phyloP scores from a whole-genome alignment of 2,888 invertebrate species.

The Hyposoter dolosus region DNA sequence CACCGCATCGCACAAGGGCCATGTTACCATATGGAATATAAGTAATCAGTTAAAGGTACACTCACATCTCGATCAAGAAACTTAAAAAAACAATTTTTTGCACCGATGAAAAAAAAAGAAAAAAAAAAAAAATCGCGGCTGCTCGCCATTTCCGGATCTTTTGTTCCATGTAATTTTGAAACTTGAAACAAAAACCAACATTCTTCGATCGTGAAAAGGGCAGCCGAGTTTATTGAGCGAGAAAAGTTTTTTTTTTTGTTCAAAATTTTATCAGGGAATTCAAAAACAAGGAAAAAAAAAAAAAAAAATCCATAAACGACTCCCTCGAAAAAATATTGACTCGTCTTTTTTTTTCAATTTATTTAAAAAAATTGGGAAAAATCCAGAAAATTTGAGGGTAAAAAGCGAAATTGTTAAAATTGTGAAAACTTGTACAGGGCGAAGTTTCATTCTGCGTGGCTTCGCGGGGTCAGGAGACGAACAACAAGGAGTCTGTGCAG shows the following conservation, averaged over 20 bases:
- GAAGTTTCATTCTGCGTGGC: constrained; percentile 85
- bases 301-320: too few relatives aligned
- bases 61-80: neutral
- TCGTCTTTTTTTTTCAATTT: neutral
- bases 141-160: too few relatives aligned
- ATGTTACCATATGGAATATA: constrained; percentile 93
- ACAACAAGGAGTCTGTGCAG: constrained; percentile 81
- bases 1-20: constrained; percentile 85
- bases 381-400: constrained; percentile 1
- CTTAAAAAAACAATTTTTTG: neutral
- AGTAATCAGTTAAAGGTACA: constrained; percentile 89
- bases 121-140: neutral
- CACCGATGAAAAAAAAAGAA: neutral
- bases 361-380: neutral
- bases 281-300: too few relatives aligned
- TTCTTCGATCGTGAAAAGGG: too few relatives aligned
- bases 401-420: constrained; percentile 1
- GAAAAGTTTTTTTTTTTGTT: too few relatives aligned
- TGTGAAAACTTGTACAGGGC: constrained; percentile 80
- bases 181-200: too few relatives aligned
- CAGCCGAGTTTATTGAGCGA: too few relatives aligned
- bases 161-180: too few relatives aligned
- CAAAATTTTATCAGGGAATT: too few relatives aligned
- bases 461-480: constrained; percentile 80
- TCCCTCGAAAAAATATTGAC: too few relatives aligned